Base-by-base conservation (phyloP, 2,888 invertebrate genomes). In the Teleogryllus oceanicus region DNA sequence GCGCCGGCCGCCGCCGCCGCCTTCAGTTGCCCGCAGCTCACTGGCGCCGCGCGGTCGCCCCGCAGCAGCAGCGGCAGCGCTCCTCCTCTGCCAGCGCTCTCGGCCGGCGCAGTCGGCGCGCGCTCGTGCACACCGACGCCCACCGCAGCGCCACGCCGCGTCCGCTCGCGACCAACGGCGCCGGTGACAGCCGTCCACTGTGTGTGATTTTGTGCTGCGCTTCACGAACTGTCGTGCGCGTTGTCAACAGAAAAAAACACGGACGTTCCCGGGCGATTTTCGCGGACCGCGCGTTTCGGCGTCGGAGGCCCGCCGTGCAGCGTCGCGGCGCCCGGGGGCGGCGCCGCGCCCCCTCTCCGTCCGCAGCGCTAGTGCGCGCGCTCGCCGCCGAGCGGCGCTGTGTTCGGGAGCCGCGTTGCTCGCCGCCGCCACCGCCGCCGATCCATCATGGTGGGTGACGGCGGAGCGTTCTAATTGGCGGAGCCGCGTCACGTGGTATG, bases 371-470 rank as follows among this genome's bases (percentile, higher is more conserved):
- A 75, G 75, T 20, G 21, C 37, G 12, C 37, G 75, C 37, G 20
- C 13, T 24, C 77, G 12, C 50, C 50, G n/a, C 77, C 74, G 49
- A n/a, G 62, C 78, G 62, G 74, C 49, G 16, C 79, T 79, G 79
- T 79, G 51, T 76, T 76, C 80, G 82, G 21, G 77, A 50, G 76
- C 76, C 50, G 83, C 84, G 85, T 80, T 49, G 8, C 37, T 78
- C 80, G 79, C 80, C 77, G 78, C 74, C 79, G 81, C 50, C 79
- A 50, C 78, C 76, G 51, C 83, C 84, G 85, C 87, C 86, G 87
- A 90, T 90, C 90, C 90, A 90, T 90, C 90, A 90, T 90, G 90
- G 90, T 89, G 88, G 81, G 87, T 88, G 89, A 88, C 88, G 88
- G 86, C 86, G 86, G 85, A 84, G 84, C 79, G 83, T 84, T 85